Evolutionary conservation across 35 echinoderm and acorn worm genomes (phyloP), one percentile per base, ranked within the genome.

Genomic region (Eucidaris tribuloides): DNA sequence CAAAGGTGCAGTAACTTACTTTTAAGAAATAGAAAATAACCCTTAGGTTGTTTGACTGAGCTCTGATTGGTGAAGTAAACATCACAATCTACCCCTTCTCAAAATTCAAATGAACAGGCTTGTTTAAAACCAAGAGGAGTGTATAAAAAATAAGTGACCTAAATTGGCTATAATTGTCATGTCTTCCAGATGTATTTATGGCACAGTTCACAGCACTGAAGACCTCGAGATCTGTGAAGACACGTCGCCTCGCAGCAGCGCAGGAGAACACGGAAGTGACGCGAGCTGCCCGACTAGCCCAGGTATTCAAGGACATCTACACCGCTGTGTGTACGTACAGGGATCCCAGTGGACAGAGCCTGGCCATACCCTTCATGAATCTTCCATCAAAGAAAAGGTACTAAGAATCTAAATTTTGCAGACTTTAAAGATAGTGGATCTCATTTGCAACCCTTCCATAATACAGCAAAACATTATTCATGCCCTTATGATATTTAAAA

Each of bases 161-260:
- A n/a, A n/a, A n/a, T n/a, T n/a, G n/a, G n/a, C n/a, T n/a, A n/a
- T 3, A 32, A 2, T 33, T 29, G 3, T 24, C 6, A 17, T 84
- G 24, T 65, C 40, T 68, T 82, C 4, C 60, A 99, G 96, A 99
- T 93, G 96, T 99, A 15, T 99, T 99, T 62, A 89, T 99, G 91
- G 96, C 96, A 42, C 96, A 99, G 87, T 99, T 93, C 58, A 93
- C 91, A 30, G 96, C 96, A n/a, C 65, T 99, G 34, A 99, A 99
- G 79, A 90, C 96, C 1, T 87, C 96, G 1, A 77, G 96, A 5
- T 99, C 96, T 9, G 96, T 99, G 15, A 99, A 99, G 71, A 99
- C 96, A n/a, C 76, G 96, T 30, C 77, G 91, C 1, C 80, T 99
- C 19, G 96, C 96, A 42, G 96, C 92, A 2, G 96, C 96, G 33